These are phyloP conservation scores for Phocoena sinus DNA, from an alignment of 2,113 vertebrate species.

Conservation along the genomic window DNA sequence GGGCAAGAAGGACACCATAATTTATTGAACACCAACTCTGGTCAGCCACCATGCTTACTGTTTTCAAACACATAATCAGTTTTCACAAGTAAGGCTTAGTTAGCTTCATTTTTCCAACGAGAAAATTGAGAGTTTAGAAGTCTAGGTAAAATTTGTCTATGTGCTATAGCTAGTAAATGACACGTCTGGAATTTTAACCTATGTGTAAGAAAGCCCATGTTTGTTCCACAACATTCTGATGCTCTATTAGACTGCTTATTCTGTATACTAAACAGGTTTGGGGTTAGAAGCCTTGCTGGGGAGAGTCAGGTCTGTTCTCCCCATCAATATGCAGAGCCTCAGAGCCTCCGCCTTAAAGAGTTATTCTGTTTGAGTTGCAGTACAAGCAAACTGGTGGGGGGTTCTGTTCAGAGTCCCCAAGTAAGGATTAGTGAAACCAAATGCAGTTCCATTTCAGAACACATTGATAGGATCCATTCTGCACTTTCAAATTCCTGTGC, in stretches of 20 bases:
- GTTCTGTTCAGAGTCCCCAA: background rate
- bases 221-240: background rate
- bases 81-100: background rate
- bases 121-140: background rate
- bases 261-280: background rate
- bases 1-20: background rate
- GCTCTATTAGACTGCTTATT: background rate
- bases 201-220: background rate
- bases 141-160: background rate
- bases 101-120: background rate
- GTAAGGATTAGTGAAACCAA: background rate
- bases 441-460: background rate
- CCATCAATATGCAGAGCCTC: background rate
- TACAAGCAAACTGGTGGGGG: background rate
- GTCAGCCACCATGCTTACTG: background rate
- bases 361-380: background rate
- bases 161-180: background rate
- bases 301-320: background rate
- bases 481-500: background rate
- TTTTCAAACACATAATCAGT: background rate
- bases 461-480: background rate
- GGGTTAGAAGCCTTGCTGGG: background rate
- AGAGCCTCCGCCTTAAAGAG: background rate
- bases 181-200: background rate
- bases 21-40: background rate